Evolutionary conservation across 2,888 invertebrate genomes (phyloP).

Genomic region (Plemyria rubiginata): DNA sequence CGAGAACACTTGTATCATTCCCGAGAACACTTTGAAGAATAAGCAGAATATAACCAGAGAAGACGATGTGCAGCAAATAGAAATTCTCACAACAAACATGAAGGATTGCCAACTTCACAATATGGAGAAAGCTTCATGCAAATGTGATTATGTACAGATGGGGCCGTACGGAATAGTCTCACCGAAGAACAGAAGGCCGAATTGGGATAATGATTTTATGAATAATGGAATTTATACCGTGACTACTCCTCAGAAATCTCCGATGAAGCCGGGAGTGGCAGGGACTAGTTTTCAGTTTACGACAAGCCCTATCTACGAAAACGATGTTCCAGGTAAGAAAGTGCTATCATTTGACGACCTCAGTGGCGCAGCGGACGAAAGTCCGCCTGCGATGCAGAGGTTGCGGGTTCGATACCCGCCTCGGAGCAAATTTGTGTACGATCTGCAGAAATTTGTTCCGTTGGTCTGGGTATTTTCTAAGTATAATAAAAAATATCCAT

Average conservation of each 20-base stretch:
- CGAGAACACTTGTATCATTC: conserved; percentile 78
- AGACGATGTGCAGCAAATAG: conserved; percentile 78
- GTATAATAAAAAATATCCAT: too few relatives aligned
- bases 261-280: conserved; percentile 67
- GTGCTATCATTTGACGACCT: too few relatives aligned
- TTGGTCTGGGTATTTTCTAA: too few relatives aligned
- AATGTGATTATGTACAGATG: conserved; percentile 80
- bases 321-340: conserved; percentile 71
- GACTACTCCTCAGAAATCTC: conserved; percentile 76
- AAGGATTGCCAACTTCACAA: conserved; percentile 78
- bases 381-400: too few relatives aligned
- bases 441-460: too few relatives aligned
- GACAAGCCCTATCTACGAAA: conserved; percentile 77
- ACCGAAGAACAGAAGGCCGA: conserved; percentile 68
- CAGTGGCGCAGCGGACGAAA: too few relatives aligned
- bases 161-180: conserved; percentile 75
- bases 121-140: conserved; percentile 73
- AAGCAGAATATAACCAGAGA: conserved; percentile 75
- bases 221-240: conserved; percentile 78
- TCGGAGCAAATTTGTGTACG: too few relatives aligned
- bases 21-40: conserved; percentile 76
- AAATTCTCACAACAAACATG: conserved; percentile 77
- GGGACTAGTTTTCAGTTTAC: conserved; percentile 80
- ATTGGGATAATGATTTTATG: conserved; percentile 75
- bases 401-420: too few relatives aligned